Base-by-base conservation (phyloP, 1,140 invertebrate genomes). In the Trachymyrmex cornetzi region DNA sequence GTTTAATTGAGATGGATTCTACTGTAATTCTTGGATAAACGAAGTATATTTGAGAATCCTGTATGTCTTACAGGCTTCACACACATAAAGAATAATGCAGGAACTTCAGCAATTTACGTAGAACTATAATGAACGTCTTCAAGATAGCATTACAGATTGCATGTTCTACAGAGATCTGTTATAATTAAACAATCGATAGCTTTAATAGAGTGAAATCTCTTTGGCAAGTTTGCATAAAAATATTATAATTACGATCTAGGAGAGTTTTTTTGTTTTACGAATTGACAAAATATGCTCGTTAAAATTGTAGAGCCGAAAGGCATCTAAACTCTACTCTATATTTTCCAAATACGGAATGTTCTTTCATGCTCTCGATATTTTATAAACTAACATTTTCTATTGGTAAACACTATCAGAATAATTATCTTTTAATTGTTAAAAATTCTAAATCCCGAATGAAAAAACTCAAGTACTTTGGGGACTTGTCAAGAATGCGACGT, bases 1-100 rank as follows among this genome's bases (percentile, higher is more conserved):
- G 22, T 81, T 44, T 69, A 63, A 69, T 81, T n/a, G 63, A 69
- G 50, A n/a, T 38, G 64, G 19, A 30, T n/a, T 77, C 57, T 48
- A 77, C 22, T 38, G 30, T 9, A 44, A 38, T 30, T 11, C 57
- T 77, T 48, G 19, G 19, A 34, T 34, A 44, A 66, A 50, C 61
- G 44, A 9, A 63, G 14, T 66, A n/a, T 34, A 55, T 12, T 64
- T 4, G 48, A 19, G 22, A 44, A 71, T 27, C 27, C 4, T 30
- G 34, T 22, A 27, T 38, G 24, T 27, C 63, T 24, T 64, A 77
- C 44, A 34, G 19, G 7, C 69, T 80, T 80, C 14, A n/a, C n/a
- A n/a, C n/a, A n/a, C n/a, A 19, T 9, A 67, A 44, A 44, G 30
- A 55, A 55, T 30, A 22, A 11, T 6, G 14, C 48, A 19, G 12